Evolutionary conservation across 2,888 invertebrate genomes (phyloP).

Genomic region (Oligia latruncula): DNA sequence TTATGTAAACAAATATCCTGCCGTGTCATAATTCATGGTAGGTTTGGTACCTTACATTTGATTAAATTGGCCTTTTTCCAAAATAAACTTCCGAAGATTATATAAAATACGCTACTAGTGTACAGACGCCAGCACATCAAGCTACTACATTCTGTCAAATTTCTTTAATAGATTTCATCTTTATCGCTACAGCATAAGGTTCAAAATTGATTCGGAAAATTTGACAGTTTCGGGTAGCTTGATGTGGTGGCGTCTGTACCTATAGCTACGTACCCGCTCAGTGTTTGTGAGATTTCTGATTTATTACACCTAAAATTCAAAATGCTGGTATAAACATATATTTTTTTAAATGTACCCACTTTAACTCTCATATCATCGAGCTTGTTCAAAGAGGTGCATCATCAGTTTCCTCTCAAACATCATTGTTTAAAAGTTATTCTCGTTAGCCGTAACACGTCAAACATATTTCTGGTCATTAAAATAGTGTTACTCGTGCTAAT

Average conservation of each 20-base stretch:
- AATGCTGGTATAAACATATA: constrained; percentile 38
- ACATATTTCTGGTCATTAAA: constrained; percentile 41
- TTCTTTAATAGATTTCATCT: too few species aligned
- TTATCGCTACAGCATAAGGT: too few species aligned
- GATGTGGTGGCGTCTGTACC: background rate
- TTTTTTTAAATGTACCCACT: constrained; percentile 11
- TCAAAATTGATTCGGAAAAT: too few species aligned
- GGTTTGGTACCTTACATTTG: constrained; percentile 59
- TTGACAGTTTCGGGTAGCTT: too few species aligned
- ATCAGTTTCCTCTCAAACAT: constrained; percentile 28
- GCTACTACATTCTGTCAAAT: too few species aligned
- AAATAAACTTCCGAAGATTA: constrained; percentile 66
- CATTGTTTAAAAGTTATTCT: constrained; percentile 38
- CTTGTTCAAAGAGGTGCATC: constrained; percentile 16
- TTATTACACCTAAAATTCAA: constrained; percentile 58
- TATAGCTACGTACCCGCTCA: constrained; percentile 9
- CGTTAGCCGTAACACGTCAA: constrained; percentile 7
- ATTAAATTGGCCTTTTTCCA: constrained; percentile 73
- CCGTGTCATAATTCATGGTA: constrained; percentile 24
- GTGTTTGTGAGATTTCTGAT: constrained; percentile 61
- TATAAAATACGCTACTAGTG: constrained; percentile 4
- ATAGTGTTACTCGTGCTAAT: constrained; percentile 30
- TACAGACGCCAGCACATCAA: too few species aligned
- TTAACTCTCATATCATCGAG: constrained; percentile 14
- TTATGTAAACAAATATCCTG: constrained; percentile 38